Evolutionary conservation across 2,888 invertebrate species (phyloP), one percentile per base, ranked within the genome.

Genomic region (Selenia dentaria): DNA sequence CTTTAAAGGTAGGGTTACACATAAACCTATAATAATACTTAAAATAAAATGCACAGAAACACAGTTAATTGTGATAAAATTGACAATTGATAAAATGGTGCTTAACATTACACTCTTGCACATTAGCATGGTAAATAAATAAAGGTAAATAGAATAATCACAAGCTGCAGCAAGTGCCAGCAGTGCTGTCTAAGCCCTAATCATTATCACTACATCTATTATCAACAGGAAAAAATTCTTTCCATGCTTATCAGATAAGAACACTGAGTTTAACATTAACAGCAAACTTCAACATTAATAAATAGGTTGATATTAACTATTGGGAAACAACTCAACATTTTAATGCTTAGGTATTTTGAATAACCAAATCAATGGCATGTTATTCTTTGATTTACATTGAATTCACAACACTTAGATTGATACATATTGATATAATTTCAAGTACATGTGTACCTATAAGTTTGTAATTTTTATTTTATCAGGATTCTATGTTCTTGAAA

Each of bases 1-100:
- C 34, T 29, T 10, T 25, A 43, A 22, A 36, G 6, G 13, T 26
- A 40, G 34, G 29, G 14, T 39, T 24, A 40, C 36, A 47, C 28
- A 41, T 36, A 41, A 47, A 22, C 10, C 36, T 47, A 47, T 40
- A 36, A 48, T 33, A 32, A 28, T 33, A 37, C 29, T 41, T 32
- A 33, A 32, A 35, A 40, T 16, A 29, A 14, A 11, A 24, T 35
- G 12, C 20, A 36, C 25, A 40, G 14, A 18, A 22, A 47, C 47
- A 48, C 29, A 38, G 22, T 27, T 28, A 20, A 20, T 22, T 28
- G 47, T 47, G 39, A 46, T 31, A 22, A 14, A 11, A 26, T 12
- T 9, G 10, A 16, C 10, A 33, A 41, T 32, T 48, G 32, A 28
- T 29, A 38, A 48, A 35, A 48, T 25, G 18, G 41, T 48, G 47